Base-by-base conservation (phyloP, 2,888 invertebrate genomes). In the Tetrapedia diversipes region DNA sequence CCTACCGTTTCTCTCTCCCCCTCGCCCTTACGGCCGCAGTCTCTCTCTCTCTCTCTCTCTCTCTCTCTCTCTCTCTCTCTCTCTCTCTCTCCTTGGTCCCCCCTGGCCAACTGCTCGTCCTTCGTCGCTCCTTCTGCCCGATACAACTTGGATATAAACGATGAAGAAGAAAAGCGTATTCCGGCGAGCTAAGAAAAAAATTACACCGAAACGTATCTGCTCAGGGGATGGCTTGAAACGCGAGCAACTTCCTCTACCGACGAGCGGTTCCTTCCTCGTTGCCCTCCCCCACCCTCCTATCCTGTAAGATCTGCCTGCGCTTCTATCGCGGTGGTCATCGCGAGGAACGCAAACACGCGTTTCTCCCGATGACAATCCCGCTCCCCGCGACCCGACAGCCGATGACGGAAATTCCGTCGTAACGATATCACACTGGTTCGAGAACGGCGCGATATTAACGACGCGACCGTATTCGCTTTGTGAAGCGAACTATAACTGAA, bases 401-500 rank as follows among this genome's bases (percentile, higher is more conserved):
- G 82, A 76, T 72, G 76, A 85, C 78, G 57, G 74, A 82, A 84
- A 82, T 84, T 84, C 83, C 81, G 71, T 84, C 77, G 79, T 77
- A 84, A 79, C 83, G 81, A 83, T 82, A 85, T 83, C 83, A 79
- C 85, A 78, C 72, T 70, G 80, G 86, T 76, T 77, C 83, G 74
- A n/a, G 75, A 81, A 81, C 83, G 83, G 85, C 84, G 87, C 86
- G 87, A 89, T 89, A 89, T 89, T 89, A 90, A 89, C 88, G 87
- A 87, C 88, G 87, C 84, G 86, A 84, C 84, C 86, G 87, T 84
- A 78, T 85, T 89, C 87, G 90, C 91, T 91, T 91, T 91, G 91
- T 91, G 88, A 91, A 90, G 90, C 90, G 91, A 88, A 90, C 90
- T 91, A 90, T 91, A 91, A 91, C 90, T 89, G 86, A 90, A 90